Evolutionary conservation across 2,888 invertebrate species (phyloP).

Genomic region (Ephialtes manifestator): DNA sequence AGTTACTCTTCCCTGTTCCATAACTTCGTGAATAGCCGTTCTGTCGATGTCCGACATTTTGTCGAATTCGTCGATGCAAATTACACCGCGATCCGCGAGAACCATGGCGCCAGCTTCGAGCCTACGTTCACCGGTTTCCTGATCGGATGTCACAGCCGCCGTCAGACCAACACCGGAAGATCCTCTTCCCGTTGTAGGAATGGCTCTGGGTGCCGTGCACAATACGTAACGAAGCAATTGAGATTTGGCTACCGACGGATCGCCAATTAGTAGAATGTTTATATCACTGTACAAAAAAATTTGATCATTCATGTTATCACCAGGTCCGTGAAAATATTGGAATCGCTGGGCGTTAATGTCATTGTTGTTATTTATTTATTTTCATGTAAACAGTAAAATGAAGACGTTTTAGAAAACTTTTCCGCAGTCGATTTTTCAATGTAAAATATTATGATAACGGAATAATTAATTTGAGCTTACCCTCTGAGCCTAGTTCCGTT

Average conservation of each 20-base stretch:
- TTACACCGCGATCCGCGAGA: slow-evolving; percentile 98
- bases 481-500: slow-evolving; percentile 97
- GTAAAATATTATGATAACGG: too few species aligned
- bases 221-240: slow-evolving; percentile 97
- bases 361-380: too few species aligned
- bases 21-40: slow-evolving; percentile 99
- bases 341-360: too few species aligned
- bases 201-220: slow-evolving; percentile 97
- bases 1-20: slow-evolving; percentile 99
- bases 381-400: not conserved
- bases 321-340: too few species aligned
- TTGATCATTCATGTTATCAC: not conserved
- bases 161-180: slow-evolving; percentile 99
- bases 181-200: slow-evolving; percentile 98
- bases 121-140: slow-evolving; percentile 95
- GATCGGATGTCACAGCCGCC: slow-evolving; percentile 98
- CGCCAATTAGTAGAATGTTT: slow-evolving; percentile 97
- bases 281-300: slow-evolving; percentile 88
- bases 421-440: too few species aligned
- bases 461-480: slow-evolving; percentile 84
- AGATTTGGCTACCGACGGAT: slow-evolving; percentile 99
- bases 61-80: slow-evolving; percentile 99
- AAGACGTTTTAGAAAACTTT: too few species aligned
- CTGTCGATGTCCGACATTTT: slow-evolving; percentile 99
- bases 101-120: slow-evolving; percentile 99